Evolutionary conservation across 2,888 invertebrate species (phyloP), one percentile per base, ranked within the genome.

Genomic region (Mallateleia sp.): DNA sequence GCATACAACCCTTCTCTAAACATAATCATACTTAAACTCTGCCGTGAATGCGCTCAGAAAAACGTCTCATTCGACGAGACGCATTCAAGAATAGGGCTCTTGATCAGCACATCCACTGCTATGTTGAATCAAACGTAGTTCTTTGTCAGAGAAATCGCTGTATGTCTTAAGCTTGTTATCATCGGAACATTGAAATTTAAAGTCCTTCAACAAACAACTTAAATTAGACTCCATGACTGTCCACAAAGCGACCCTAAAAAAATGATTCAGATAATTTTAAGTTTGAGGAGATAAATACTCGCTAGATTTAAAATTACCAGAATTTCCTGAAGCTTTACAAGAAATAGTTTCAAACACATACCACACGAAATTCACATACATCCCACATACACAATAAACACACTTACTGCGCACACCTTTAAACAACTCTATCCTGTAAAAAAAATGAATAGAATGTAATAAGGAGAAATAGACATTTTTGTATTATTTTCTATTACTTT

Each of bases 171-270:
- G 15, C 14, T 11, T 20, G 4, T 14, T 52, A 47, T 34, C 42
- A 52, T 22, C 24, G 45, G 67, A 69, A 52, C 67, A 69, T 25
- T 69, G 47, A 34, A 50, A 69, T 52, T 69, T 50, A 20, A 32
- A 20, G 18, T 52, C 45, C 4, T 52, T 24, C 15, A 69, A 69
- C 24, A 28, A 69, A 32, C 67, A 69, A 20, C 52, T 50, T 50
- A 50, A 50, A 50, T 50, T 50, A 20, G 50, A 18, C 18, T 50
- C 20, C 50, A 50, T 50, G 50, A 50, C 18, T 50, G 4, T 50
- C 18, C 20, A 50, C 50, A 50, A 50, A 50, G 18, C 18, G 50
- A 50, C 50, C 50, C 50, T 50, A 20, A 50, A 50, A 20, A 22
- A 14, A 50, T 18, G 18, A 50, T 50, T 18, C 50, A 50, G 50